Evolutionary conservation across 2,113 vertebrate genomes (phyloP).

Genomic region (Castor canadensis): DNA sequence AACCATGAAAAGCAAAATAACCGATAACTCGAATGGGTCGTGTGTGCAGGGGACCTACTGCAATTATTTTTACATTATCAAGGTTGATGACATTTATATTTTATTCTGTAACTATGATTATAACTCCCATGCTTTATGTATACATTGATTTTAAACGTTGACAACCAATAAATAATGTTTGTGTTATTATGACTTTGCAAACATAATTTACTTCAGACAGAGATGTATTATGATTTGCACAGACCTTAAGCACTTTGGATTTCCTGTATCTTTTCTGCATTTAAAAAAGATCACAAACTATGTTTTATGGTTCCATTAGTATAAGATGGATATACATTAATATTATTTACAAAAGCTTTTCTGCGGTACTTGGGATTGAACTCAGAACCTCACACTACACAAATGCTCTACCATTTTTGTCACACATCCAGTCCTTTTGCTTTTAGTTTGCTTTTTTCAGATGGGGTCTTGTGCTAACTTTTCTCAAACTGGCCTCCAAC

Average conservation of each 20-base stretch:
- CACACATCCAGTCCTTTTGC: too few relatives aligned
- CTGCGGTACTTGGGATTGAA: too few relatives aligned
- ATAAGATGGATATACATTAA: conserved; percentile 37
- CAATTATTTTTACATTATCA: neutral
- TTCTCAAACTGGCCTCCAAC: too few relatives aligned
- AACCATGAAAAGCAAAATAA: neutral
- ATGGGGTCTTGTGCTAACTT: too few relatives aligned
- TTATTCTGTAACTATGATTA: conserved; percentile 5
- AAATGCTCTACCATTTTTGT: too few relatives aligned
- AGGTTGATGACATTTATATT: conserved; percentile 35
- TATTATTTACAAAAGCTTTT: conserved; percentile 35
- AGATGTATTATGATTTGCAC: neutral
- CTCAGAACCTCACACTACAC: too few relatives aligned
- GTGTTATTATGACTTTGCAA: conserved; percentile 39
- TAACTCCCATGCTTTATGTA: conserved; percentile 17
- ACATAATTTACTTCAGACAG: conserved; percentile 24
- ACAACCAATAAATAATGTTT: conserved; percentile 42
- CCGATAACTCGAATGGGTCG: neutral
- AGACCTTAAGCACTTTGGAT: neutral
- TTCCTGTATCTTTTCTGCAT: neutral
- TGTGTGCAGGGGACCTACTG: neutral
- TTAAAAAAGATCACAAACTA: conserved; percentile 12
- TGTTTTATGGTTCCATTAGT: neutral
- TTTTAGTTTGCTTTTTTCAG: too few relatives aligned
- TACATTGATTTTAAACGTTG: conserved; percentile 2